Percentiles rank a stretch among this genome's conserved stretches.
Evolutionary conservation across 2,888 invertebrate species (phyloP).

Genomic region (Philereme vetulata): DNA sequence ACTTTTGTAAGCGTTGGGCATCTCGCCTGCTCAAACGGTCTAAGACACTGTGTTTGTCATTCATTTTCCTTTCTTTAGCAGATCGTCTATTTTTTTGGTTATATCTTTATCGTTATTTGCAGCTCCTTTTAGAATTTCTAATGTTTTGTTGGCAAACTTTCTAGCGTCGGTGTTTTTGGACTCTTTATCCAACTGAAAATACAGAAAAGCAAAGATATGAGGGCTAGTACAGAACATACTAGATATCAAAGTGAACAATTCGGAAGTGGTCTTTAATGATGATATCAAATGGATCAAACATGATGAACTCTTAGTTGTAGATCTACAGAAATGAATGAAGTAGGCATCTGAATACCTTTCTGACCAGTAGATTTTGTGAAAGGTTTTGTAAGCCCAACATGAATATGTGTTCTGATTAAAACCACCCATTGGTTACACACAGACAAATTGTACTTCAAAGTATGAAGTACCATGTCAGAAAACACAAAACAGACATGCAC

Average conservation of each 20-base stretch:
- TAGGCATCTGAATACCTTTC: neutral
- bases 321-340: constrained; percentile 6
- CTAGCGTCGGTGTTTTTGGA: constrained; percentile 69
- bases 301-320: constrained; percentile 48
- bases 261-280: neutral
- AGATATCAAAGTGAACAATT: neutral
- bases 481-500: constrained; percentile 42
- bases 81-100: constrained; percentile 73
- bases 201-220: neutral
- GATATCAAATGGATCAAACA: constrained; percentile 60
- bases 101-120: constrained; percentile 71
- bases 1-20: constrained; percentile 85
- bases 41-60: constrained; percentile 70
- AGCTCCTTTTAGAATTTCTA: constrained; percentile 76
- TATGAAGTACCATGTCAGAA: neutral
- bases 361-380: neutral
- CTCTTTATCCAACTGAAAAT: constrained; percentile 63
- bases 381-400: neutral
- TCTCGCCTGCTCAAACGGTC: constrained; percentile 83
- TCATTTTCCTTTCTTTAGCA: constrained; percentile 76
- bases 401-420: neutral
- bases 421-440: constrained; percentile 1
- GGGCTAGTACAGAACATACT: too few species aligned
- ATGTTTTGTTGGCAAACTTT: constrained; percentile 54
- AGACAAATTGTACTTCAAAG: neutral